Conservation (phyloP, 2,797 vertebrate species). For the Brotula barbata region DNA sequence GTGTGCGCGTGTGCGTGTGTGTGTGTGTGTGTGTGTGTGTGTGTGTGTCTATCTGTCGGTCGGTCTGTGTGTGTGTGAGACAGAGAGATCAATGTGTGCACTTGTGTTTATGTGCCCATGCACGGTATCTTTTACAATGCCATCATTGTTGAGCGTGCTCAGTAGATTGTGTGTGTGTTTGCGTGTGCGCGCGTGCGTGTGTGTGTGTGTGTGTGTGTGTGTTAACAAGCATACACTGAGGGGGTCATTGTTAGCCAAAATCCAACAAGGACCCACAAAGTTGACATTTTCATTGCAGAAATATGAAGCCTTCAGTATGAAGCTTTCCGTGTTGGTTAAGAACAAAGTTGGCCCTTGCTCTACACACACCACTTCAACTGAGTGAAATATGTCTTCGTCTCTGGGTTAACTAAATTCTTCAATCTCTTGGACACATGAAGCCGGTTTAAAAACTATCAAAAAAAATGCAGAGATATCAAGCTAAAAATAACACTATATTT, state of each 20-base stretch:
- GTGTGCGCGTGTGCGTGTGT: slow-evolving; percentile 29
- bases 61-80: slow-evolving; percentile 25
- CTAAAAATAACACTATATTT: not conserved
- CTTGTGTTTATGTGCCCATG: slow-evolving; percentile 16
- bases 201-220: slow-evolving; percentile 53
- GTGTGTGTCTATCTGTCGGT: too few relatives aligned
- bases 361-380: slow-evolving; percentile 11
- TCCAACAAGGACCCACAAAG: slow-evolving; percentile 54
- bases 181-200: not conserved
- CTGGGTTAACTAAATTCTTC: slow-evolving; percentile 17
- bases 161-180: slow-evolving; percentile 16
- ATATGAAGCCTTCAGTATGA: slow-evolving; percentile 50
- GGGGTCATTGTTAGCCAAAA: slow-evolving; percentile 65
- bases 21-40: slow-evolving; percentile 16
- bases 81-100: not conserved
- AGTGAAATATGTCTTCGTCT: not conserved
- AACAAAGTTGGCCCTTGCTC: slow-evolving; percentile 42
- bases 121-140: slow-evolving; percentile 60
- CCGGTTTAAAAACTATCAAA: not conserved
- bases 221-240: slow-evolving; percentile 65
- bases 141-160: slow-evolving; percentile 64
- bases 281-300: slow-evolving; percentile 62
- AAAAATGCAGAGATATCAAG: not conserved
- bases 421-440: not conserved
- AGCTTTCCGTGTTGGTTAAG: slow-evolving; percentile 22